Evolutionary conservation across 1,140 invertebrate species (phyloP).

Genomic region (Papilio machaon): DNA sequence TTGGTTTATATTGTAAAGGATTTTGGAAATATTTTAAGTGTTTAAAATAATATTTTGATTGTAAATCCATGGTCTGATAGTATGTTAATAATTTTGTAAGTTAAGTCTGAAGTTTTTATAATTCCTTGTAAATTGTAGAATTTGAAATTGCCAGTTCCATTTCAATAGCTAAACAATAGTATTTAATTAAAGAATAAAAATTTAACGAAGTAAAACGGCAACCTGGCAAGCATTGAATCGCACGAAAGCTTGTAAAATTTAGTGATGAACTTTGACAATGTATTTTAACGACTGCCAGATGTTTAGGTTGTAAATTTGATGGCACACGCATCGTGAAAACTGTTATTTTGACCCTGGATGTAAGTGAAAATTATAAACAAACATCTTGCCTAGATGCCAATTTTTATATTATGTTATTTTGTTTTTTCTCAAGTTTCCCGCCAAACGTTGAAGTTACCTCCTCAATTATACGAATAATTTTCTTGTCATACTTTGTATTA

Average conservation of each 20-base stretch:
- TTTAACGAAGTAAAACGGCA: slow-evolving; percentile 2
- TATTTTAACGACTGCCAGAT: neutral
- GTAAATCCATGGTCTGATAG: too few species aligned
- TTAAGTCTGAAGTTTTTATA: neutral
- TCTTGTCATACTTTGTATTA: neutral
- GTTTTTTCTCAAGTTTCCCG: too few species aligned
- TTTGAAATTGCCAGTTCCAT: neutral
- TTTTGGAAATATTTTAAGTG: neutral
- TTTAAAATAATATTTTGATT: too few species aligned
- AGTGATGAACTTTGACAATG: neutral
- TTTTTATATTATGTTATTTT: too few species aligned
- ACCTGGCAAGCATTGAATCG: neutral
- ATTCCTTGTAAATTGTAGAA: neutral
- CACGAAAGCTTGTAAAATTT: slow-evolving; percentile 17
- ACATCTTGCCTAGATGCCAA: neutral
- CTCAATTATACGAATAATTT: neutral
- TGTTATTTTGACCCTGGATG: neutral
- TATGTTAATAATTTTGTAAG: neutral
- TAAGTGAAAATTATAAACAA: neutral
- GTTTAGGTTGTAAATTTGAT: neutral
- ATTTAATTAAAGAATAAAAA: neutral
- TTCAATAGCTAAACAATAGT: neutral
- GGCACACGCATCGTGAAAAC: neutral
- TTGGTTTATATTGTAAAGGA: neutral
- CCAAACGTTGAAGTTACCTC: neutral